These are phyloP conservation scores for Andrena bucephala DNA, from an alignment of 2,888 invertebrate species.

Conservation along the genomic window DNA sequence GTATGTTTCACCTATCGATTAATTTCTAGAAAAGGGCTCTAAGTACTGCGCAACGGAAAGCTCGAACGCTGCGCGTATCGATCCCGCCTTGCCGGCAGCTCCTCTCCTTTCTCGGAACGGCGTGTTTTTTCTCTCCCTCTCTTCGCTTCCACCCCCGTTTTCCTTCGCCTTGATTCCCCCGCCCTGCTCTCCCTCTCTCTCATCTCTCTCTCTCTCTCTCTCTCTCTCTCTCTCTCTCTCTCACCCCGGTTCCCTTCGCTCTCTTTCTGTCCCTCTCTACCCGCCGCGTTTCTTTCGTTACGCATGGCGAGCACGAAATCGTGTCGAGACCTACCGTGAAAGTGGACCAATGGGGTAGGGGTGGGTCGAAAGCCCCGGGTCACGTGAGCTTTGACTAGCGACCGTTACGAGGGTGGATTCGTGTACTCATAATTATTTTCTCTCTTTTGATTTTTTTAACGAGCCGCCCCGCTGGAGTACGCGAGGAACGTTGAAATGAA, in stretches of 20 bases:
- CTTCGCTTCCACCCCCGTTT: slow-evolving; percentile 13
- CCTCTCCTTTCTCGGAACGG: slow-evolving; percentile 57
- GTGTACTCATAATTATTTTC: slow-evolving; percentile 72
- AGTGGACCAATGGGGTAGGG: slow-evolving; percentile 73
- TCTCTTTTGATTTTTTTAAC: slow-evolving; percentile 71
- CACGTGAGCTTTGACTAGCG: slow-evolving; percentile 75
- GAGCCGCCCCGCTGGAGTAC: slow-evolving; percentile 56
- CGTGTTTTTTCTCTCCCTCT: slow-evolving; percentile 32
- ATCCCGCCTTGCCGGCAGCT: slow-evolving; percentile 61
- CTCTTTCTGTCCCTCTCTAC: slow-evolving; percentile 24
- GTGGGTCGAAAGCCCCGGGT: slow-evolving; percentile 62
- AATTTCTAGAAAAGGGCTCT: slow-evolving; percentile 61
- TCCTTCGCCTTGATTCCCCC: slow-evolving; percentile 15
- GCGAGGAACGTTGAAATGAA: slow-evolving; percentile 44
- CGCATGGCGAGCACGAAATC: slow-evolving; percentile 69
- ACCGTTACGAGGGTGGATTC: slow-evolving; percentile 71
- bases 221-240: background rate
- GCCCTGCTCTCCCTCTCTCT: slow-evolving; percentile 14
- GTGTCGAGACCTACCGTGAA: slow-evolving; percentile 74
- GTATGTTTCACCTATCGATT: slow-evolving; percentile 64
- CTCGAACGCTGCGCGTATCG: slow-evolving; percentile 68
- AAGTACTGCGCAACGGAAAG: slow-evolving; percentile 69
- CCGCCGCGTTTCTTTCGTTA: slow-evolving; percentile 63
- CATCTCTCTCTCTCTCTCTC: slow-evolving; percentile 14
- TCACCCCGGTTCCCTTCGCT: background rate